phyloP scores from a whole-genome alignment of 23 tunicate species.

The Styela plicata region DNA sequence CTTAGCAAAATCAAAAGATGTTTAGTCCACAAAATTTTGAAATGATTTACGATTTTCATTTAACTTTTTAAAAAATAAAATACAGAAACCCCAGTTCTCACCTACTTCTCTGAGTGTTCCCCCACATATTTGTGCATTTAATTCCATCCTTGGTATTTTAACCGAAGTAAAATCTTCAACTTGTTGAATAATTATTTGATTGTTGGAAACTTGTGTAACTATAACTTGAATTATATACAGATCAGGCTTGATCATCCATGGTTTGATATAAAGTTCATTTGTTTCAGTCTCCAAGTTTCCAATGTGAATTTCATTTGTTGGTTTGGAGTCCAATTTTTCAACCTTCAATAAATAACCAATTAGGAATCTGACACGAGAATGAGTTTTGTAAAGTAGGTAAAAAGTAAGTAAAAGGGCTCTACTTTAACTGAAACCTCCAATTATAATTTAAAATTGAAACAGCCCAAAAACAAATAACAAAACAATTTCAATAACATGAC shows the following conservation, averaged over 20 bases:
- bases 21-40: background rate
- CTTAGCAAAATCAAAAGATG: background rate
- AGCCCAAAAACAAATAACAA: too few relatives aligned
- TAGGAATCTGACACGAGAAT: too few relatives aligned
- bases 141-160: background rate
- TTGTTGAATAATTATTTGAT: background rate
- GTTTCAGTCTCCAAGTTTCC: background rate
- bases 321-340: background rate
- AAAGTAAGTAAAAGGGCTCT: too few relatives aligned
- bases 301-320: background rate
- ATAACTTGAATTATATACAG: constrained; percentile 2
- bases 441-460: too few relatives aligned
- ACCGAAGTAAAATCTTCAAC: constrained; percentile 2
- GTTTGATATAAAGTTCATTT: background rate
- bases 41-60: background rate
- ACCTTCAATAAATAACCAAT: background rate
- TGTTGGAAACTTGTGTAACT: background rate
- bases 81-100: background rate
- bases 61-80: background rate
- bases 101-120: constrained; percentile 11
- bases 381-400: too few relatives aligned
- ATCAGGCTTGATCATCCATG: background rate
- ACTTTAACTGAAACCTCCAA: too few relatives aligned
- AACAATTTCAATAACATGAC: too few relatives aligned
- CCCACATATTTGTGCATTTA: constrained; percentile 16